Conservation (phyloP, 2,797 vertebrate genomes). For the Petrocephalus schoutedeni region DNA sequence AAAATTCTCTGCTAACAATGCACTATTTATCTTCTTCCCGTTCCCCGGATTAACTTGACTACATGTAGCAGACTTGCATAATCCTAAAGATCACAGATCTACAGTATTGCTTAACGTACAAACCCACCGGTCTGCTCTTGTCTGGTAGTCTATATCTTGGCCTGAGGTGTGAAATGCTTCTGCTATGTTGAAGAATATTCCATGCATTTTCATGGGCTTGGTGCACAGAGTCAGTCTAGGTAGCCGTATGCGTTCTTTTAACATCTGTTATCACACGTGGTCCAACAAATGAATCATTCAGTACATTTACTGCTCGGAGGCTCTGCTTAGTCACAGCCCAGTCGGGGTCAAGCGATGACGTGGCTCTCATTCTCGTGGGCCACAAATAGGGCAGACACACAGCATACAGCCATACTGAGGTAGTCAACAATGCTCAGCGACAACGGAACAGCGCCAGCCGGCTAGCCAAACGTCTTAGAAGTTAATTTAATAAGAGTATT, state of each 20-base stretch:
- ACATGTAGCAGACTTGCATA: not conserved
- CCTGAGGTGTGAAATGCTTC: not conserved
- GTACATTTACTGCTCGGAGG: not conserved
- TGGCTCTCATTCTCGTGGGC: not conserved
- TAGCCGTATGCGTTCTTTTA: not conserved
- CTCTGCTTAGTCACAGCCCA: not conserved
- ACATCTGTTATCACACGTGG: not conserved
- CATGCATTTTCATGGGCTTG: not conserved
- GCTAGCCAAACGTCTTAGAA: not conserved
- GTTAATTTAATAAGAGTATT: not conserved
- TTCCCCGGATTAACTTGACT: not conserved
- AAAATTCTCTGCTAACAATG: not conserved
- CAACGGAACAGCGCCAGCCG: not conserved
- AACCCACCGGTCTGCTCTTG: not conserved
- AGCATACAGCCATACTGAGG: not conserved
- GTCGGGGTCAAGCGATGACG: not conserved
- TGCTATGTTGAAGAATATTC: not conserved
- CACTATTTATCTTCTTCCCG: not conserved
- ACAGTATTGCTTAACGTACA: not conserved
- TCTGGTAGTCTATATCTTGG: not conserved
- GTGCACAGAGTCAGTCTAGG: not conserved
- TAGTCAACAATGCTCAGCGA: not conserved
- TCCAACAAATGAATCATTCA: not conserved
- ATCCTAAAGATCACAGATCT: not conserved
- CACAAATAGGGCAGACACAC: not conserved